Conservation (phyloP, 2,797 vertebrate genomes). For the Tokudaia muenninki region DNA sequence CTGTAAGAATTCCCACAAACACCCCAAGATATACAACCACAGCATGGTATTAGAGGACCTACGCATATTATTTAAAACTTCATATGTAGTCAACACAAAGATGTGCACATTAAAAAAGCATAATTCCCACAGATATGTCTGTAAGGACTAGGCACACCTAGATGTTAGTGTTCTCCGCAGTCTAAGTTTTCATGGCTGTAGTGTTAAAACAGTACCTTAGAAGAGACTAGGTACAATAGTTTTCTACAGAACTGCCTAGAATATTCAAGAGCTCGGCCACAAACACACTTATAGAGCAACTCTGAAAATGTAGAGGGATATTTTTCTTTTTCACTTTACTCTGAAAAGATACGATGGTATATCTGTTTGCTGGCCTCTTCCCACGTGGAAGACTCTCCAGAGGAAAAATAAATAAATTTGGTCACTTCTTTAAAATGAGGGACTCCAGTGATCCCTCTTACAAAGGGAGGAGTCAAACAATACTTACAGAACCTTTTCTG, state of each 20-base stretch:
- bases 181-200: neutral
- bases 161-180: neutral
- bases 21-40: neutral
- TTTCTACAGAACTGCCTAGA: neutral
- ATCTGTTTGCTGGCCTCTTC: neutral
- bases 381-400: neutral
- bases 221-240: neutral
- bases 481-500: neutral
- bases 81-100: neutral
- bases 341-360: neutral
- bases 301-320: neutral
- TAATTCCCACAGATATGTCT: neutral
- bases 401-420: neutral
- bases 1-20: neutral
- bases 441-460: neutral
- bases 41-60: neutral
- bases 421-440: neutral
- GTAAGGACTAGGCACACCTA: neutral
- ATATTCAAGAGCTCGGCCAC: neutral
- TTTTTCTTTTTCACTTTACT: neutral
- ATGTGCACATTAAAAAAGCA: neutral
- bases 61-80: neutral
- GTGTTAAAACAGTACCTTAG: conserved; percentile 16
- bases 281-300: neutral
- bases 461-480: neutral